Conservation (phyloP, 2,797 vertebrate genomes). For the Philypnodon macrostomus region DNA sequence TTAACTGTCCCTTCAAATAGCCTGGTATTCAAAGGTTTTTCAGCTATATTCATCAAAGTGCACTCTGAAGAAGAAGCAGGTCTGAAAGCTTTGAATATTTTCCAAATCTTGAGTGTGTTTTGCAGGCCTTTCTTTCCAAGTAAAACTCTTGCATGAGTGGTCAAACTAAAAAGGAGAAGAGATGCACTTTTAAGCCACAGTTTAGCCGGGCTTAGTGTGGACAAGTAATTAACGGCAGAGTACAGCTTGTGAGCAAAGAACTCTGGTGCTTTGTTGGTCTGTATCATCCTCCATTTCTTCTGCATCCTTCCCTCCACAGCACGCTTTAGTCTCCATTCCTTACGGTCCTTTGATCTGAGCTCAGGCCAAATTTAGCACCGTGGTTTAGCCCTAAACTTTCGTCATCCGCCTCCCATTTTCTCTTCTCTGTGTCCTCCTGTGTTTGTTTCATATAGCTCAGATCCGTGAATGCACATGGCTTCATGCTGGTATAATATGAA, state of each 20-base stretch:
- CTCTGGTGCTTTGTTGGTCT: conserved; percentile 28
- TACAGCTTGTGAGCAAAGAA: conserved; percentile 17
- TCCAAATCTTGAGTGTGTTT: background rate
- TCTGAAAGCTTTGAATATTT: background rate
- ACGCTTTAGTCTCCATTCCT: conserved; percentile 20
- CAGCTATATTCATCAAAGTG: background rate
- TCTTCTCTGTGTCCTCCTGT: background rate
- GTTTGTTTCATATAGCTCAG: conserved; percentile 19
- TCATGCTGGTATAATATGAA: conserved; percentile 51
- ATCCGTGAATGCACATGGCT: conserved; percentile 47
- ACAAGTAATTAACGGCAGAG: conserved; percentile 23
- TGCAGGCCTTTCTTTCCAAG: background rate
- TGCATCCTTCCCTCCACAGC: background rate
- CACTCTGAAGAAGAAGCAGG: background rate
- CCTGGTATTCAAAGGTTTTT: background rate
- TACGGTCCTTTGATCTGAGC: conserved; percentile 56
- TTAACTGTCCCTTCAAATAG: background rate
- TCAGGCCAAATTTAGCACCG: conserved; percentile 57
- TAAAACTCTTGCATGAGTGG: background rate
- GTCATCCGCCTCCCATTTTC: conserved; percentile 25
- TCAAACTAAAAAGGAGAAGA: background rate
- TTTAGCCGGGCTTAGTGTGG: background rate
- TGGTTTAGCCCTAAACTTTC: conserved; percentile 49
- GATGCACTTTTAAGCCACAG: background rate
- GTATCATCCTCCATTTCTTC: conserved; percentile 20